phyloP scores from a whole-genome alignment of 2,113 vertebrate species.

The Daboia siamensis region DNA sequence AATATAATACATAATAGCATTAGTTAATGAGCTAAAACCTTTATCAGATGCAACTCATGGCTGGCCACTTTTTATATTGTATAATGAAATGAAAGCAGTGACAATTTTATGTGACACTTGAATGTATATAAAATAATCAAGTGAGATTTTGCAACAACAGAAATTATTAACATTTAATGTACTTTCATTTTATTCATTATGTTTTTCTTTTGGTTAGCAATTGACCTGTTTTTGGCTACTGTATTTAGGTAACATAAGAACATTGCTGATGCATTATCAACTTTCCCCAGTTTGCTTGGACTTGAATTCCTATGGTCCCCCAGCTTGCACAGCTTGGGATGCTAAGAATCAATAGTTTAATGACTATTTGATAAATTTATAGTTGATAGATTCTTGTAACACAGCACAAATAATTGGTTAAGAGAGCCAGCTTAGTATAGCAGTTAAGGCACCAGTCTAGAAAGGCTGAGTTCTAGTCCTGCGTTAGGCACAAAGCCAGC shows the following conservation, averaged over 20 bases:
- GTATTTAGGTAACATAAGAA: neutral
- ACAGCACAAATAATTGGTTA: neutral
- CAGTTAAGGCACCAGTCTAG: neutral
- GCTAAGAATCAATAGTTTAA: neutral
- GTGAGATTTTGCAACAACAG: neutral
- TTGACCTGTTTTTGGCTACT: neutral
- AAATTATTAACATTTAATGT: neutral
- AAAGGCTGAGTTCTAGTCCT: neutral
- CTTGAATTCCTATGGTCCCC: neutral
- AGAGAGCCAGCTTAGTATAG: neutral
- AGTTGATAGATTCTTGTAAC: neutral
- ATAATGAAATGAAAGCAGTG: neutral
- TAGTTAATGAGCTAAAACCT: neutral
- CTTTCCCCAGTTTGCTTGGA: neutral
- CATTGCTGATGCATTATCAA: neutral
- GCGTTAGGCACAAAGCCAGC: neutral
- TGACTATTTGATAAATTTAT: neutral
- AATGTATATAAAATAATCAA: neutral
- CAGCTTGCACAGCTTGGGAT: neutral
- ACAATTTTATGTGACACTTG: neutral
- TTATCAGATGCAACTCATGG: neutral
- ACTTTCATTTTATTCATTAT: neutral
- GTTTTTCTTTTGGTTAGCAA: neutral
- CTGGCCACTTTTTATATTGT: neutral
- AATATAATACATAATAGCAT: neutral